phyloP scores from a whole-genome alignment of 1,140 invertebrate species.

The Andrena cerasifolii region DNA sequence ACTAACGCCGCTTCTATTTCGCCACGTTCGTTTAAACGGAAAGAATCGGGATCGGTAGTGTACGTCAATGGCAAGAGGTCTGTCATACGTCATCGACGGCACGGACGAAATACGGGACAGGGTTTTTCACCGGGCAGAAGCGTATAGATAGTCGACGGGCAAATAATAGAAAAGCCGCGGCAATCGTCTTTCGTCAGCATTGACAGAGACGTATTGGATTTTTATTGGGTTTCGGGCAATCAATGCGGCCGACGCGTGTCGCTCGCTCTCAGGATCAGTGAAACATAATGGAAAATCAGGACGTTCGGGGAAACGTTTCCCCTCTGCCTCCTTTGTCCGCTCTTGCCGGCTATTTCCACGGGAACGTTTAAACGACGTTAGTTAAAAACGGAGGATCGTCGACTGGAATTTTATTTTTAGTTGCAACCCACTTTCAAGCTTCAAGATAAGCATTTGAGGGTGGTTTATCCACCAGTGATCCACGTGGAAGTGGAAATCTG shows the following conservation, averaged over 20 bases:
- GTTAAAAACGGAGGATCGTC: too few species aligned
- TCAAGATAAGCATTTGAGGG: too few species aligned
- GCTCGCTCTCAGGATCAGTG: background rate
- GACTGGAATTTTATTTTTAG: too few species aligned
- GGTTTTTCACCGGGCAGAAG: conserved; percentile 3
- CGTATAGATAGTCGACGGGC: conserved; percentile 10
- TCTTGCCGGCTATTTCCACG: too few species aligned
- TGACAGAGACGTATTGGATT: conserved; percentile 70
- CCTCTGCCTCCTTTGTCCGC: background rate
- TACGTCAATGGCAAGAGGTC: conserved; percentile 12
- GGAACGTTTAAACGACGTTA: conserved; percentile 20
- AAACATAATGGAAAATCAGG: conserved; percentile 48
- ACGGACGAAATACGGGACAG: background rate
- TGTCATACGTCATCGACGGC: conserved; percentile 19
- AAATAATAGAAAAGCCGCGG: conserved; percentile 54
- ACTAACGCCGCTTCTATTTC: background rate
- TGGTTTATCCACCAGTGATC: too few species aligned
- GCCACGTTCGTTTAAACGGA: background rate
- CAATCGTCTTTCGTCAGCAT: conserved; percentile 47
- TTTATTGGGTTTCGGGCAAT: conserved; percentile 71
- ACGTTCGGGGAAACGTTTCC: background rate
- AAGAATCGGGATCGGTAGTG: conserved; percentile 3
- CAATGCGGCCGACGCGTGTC: conserved; percentile 30
- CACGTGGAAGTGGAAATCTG: too few species aligned
- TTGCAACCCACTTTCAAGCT: too few species aligned